Percentiles rank a stretch among this genome's conserved stretches.
These are phyloP conservation scores for Thermophis baileyi DNA, from an alignment of 2,113 vertebrate genomes.

Conservation along the genomic window DNA sequence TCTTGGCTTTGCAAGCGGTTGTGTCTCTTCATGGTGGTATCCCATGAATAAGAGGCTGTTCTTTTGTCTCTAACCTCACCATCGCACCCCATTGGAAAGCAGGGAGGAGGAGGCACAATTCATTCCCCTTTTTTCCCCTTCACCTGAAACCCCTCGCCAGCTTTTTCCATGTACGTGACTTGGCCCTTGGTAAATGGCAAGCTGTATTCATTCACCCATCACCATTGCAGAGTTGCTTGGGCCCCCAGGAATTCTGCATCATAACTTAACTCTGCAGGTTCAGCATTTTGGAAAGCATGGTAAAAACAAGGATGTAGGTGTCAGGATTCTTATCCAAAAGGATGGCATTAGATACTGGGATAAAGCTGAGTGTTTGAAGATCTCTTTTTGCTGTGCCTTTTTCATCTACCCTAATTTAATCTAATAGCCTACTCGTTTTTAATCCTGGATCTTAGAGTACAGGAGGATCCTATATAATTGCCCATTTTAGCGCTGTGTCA, in stretches of 20 bases:
- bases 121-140: background rate
- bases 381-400: background rate
- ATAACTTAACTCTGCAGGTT: background rate
- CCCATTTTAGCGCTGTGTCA: too few relatives aligned
- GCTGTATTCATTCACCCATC: background rate
- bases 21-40: background rate
- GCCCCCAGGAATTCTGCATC: background rate
- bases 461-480: background rate
- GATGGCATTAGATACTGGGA: background rate
- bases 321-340: background rate
- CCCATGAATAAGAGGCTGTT: background rate
- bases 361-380: background rate
- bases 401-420: background rate
- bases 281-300: background rate
- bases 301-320: background rate
- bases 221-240: background rate
- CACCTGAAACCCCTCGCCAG: background rate
- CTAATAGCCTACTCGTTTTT: background rate
- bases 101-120: background rate
- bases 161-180: background rate
- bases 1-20: background rate
- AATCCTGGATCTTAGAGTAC: background rate
- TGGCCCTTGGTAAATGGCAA: background rate
- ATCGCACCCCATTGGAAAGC: background rate
- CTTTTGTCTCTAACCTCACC: background rate